Evolutionary conservation across 2,113 vertebrate species (phyloP).

Genomic region (Solenodon paradoxus): DNA sequence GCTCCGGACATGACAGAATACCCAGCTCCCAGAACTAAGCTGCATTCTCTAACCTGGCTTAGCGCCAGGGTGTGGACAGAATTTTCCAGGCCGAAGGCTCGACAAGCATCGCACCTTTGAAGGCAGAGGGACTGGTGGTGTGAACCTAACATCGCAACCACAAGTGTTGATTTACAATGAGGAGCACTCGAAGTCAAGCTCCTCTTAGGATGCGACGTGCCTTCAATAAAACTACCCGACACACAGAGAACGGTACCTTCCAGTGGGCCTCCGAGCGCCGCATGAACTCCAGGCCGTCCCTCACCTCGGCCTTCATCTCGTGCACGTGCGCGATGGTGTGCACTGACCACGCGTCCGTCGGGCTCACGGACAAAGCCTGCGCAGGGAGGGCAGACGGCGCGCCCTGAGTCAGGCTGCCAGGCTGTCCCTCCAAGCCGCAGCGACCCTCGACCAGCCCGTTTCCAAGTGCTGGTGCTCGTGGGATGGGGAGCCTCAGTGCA

Average conservation of each 20-base stretch:
- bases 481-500: too few relatives aligned
- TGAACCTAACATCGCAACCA: too few relatives aligned
- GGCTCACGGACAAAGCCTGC: conserved; percentile 88
- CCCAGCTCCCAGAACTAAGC: not conserved
- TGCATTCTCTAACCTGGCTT: fast-evolving
- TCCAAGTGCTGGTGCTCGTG: too few relatives aligned
- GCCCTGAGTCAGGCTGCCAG: not conserved
- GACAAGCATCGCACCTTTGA: not conserved
- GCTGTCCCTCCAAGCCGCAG: not conserved
- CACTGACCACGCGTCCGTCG: conserved; percentile 89
- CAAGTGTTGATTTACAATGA: too few relatives aligned
- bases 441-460: not conserved
- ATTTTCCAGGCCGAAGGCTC: fast-evolving
- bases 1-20: not conserved
- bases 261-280: conserved; percentile 88
- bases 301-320: conserved; percentile 93
- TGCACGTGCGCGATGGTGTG: conserved; percentile 93
- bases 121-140: too few relatives aligned
- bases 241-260: conserved; percentile 89
- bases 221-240: too few relatives aligned
- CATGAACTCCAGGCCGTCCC: conserved; percentile 92
- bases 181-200: too few relatives aligned
- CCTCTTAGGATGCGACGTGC: too few relatives aligned
- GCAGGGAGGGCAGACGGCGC: too few relatives aligned
- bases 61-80: fast-evolving